phyloP scores from a whole-genome alignment of 2,888 invertebrate species.

The Idaea biselata region DNA sequence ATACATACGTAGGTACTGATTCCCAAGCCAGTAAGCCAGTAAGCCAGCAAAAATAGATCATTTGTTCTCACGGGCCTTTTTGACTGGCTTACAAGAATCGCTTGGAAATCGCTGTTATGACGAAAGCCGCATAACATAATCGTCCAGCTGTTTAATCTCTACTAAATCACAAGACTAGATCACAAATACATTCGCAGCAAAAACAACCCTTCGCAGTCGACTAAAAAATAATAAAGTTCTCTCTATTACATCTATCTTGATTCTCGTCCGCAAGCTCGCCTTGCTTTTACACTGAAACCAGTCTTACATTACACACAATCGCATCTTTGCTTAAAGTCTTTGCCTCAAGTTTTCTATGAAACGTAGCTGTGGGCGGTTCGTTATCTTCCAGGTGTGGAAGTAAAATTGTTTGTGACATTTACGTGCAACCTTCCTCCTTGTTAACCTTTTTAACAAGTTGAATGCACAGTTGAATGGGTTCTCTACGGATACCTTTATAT shows the following conservation, averaged over 20 bases:
- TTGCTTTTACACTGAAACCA: background rate
- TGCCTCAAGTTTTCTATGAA: background rate
- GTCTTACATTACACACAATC: background rate
- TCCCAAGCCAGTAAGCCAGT: no score
- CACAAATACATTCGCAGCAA: constrained; percentile 3
- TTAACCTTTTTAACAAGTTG: background rate
- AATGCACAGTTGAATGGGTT: background rate
- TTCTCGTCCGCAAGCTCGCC: constrained; percentile 14
- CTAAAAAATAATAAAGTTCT: constrained; percentile 10
- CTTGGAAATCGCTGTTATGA: no score
- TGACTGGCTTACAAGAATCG: no score
- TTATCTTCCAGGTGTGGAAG: constrained; percentile 5
- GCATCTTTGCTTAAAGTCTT: no score
- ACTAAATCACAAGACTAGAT: no score
- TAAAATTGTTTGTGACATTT: constrained; percentile 10
- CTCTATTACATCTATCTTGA: constrained; percentile 15
- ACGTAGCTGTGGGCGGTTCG: background rate
- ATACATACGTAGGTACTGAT: no score
- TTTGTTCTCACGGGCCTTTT: no score
- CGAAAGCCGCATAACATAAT: no score
- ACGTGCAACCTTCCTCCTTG: background rate
- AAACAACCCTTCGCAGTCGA: background rate
- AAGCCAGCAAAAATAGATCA: no score
- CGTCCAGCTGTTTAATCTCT: no score
- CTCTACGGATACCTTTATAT: background rate